phyloP scores from a whole-genome alignment of 2,113 vertebrate genomes.

The Hiodon alosoides region DNA sequence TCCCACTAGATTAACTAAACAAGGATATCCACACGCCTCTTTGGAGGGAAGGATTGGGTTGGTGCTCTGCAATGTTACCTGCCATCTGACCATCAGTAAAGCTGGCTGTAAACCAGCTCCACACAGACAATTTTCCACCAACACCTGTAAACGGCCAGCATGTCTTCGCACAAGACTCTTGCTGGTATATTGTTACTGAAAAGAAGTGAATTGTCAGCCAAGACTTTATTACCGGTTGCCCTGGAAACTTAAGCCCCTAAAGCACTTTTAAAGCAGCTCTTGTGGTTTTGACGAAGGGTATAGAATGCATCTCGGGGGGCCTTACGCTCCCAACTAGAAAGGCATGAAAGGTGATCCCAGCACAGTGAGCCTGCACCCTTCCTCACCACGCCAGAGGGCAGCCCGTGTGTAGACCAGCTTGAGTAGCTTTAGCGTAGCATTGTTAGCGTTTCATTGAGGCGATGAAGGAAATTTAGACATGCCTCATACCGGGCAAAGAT shows the following conservation, averaged over 20 bases:
- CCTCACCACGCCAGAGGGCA: too few species aligned
- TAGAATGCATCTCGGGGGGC: slow-evolving; percentile 10
- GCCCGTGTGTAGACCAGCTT: too few species aligned
- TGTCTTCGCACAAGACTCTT: neutral
- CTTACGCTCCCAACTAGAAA: neutral
- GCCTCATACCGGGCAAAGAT: too few species aligned
- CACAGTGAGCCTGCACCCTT: neutral
- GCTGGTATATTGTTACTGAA: too few species aligned
- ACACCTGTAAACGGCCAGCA: neutral
- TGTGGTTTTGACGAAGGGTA: slow-evolving; percentile 14
- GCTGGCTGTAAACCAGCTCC: neutral
- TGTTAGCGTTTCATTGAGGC: too few species aligned
- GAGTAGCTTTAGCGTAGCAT: too few species aligned
- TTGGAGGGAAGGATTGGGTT: neutral
- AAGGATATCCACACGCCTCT: neutral
- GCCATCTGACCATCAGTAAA: neutral
- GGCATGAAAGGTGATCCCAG: slow-evolving; percentile 11
- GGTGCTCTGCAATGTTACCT: neutral
- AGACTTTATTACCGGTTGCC: neutral
- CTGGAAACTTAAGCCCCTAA: slow-evolving; percentile 14
- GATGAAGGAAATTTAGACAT: too few species aligned
- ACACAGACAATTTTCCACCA: neutral
- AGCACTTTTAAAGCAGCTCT: slow-evolving; percentile 17
- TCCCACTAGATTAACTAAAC: neutral
- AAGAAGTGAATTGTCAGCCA: too few species aligned